Conservation (phyloP, 2,113 vertebrate genomes). For the Calyptomena viridis region DNA sequence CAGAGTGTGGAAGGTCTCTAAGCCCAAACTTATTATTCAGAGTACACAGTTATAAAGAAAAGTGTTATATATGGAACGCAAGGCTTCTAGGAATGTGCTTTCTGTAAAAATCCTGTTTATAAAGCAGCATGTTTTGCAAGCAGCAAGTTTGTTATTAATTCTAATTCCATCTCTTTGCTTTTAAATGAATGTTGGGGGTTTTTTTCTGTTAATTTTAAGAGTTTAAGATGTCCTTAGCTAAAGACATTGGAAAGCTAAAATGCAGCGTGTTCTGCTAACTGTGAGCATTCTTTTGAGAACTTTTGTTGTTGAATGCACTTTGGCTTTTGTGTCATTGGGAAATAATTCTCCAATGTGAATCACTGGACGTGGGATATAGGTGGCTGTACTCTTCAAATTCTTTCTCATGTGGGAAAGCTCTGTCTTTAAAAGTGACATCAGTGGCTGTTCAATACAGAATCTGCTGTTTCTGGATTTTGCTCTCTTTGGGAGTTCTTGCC, state of each 20-base stretch:
- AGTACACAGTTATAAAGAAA: not conserved
- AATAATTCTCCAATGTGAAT: not conserved
- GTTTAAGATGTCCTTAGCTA: not conserved
- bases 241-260: slow-evolving; percentile 33
- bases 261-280: slow-evolving; percentile 7
- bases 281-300: not conserved
- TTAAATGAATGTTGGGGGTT: not conserved
- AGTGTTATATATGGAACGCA: not conserved
- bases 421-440: not conserved
- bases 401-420: not conserved
- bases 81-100: not conserved
- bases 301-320: slow-evolving; percentile 4
- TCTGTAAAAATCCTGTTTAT: not conserved
- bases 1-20: not conserved
- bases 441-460: not conserved
- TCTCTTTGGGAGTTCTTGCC: not conserved
- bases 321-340: slow-evolving; percentile 9
- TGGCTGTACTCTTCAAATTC: not conserved
- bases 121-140: not conserved
- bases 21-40: not conserved
- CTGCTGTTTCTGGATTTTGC: not conserved
- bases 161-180: not conserved
- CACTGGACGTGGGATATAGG: not conserved
- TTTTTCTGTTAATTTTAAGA: not conserved
- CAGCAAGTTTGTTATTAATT: not conserved